Percentiles rank a stretch among this genome's conserved stretches.
Evolutionary conservation across 2,797 vertebrate species (phyloP).

Genomic region (Poliocrania exsul): DNA sequence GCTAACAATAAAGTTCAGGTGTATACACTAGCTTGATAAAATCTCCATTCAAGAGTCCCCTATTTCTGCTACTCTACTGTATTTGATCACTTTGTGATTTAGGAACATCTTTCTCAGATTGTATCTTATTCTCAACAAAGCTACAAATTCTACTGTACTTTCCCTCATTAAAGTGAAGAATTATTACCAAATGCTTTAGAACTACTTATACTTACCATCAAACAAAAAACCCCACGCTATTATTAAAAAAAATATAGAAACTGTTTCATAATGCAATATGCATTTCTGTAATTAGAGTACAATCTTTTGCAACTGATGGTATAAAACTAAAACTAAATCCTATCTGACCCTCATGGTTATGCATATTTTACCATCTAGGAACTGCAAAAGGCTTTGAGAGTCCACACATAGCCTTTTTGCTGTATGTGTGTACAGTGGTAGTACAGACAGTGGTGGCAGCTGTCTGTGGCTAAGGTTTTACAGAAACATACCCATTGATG

Average conservation of each 20-base stretch:
- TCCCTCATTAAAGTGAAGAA: background rate
- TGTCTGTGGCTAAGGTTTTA: background rate
- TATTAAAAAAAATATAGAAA: background rate
- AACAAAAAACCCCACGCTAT: background rate
- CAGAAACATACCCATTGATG: background rate
- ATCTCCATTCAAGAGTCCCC: background rate
- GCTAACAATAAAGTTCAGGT: background rate
- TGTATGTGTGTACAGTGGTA: background rate
- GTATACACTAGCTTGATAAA: background rate
- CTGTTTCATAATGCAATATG: background rate
- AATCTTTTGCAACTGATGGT: background rate
- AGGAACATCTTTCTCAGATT: background rate
- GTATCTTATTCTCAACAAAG: background rate
- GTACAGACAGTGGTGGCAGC: background rate
- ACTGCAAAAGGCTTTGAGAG: background rate
- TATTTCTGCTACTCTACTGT: background rate
- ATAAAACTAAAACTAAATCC: background rate
- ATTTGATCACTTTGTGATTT: background rate
- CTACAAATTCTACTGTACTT: background rate
- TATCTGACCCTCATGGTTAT: background rate
- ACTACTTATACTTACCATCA: background rate
- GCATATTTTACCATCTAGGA: background rate
- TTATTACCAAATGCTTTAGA: background rate
- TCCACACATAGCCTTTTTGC: background rate
- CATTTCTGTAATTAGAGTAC: background rate